Evolutionary conservation across 2,113 vertebrate genomes (phyloP).

Genomic region (Noturus placidus): DNA sequence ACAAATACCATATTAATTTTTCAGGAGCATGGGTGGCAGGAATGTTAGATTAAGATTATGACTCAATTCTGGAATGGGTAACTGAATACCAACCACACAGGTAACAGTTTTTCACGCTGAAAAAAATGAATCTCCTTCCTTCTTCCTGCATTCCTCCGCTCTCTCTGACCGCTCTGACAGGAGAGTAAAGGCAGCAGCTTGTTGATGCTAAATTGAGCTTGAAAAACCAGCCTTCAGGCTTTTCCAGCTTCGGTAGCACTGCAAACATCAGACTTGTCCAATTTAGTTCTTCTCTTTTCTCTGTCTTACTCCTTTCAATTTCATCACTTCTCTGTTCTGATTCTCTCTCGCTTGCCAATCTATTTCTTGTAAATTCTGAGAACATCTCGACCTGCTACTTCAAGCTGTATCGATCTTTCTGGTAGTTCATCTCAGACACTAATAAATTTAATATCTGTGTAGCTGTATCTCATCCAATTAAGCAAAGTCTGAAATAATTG

Average conservation of each 20-base stretch:
- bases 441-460: slow-evolving; percentile 28
- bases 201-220: slow-evolving; percentile 65
- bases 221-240: slow-evolving; percentile 60
- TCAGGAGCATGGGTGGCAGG: background rate
- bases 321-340: background rate
- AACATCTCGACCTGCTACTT: slow-evolving; percentile 33
- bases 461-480: background rate
- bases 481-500: background rate
- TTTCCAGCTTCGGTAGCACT: slow-evolving; percentile 27
- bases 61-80: background rate
- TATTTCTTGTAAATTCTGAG: background rate
- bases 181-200: slow-evolving; percentile 38
- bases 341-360: background rate
- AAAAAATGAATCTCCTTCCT: background rate
- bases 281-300: slow-evolving; percentile 21
- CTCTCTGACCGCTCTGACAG: slow-evolving; percentile 37
- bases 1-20: background rate
- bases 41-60: background rate
- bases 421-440: slow-evolving; percentile 12
- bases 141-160: background rate
- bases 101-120: background rate
- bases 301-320: background rate
- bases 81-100: background rate
- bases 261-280: slow-evolving; percentile 9
- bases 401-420: slow-evolving; percentile 50